Conservation (phyloP, 2,797 vertebrate genomes). For the Phalanger gymnotis region DNA sequence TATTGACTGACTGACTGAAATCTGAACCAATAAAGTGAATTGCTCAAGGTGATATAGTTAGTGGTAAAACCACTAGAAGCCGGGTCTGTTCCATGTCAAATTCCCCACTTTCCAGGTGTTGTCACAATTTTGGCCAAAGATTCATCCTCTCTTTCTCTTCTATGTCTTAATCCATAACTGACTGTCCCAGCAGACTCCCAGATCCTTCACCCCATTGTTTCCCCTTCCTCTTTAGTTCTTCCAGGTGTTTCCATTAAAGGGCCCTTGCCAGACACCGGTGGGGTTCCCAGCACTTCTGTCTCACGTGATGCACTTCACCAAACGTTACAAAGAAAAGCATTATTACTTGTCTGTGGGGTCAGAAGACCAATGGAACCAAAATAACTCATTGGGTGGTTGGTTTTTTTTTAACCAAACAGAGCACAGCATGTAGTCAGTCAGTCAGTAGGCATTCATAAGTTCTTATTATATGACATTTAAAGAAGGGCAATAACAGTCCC, state of each 20-base stretch:
- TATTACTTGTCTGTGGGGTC: neutral
- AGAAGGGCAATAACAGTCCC: neutral
- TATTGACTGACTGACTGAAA: neutral
- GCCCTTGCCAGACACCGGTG: neutral
- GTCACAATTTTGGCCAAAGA: neutral
- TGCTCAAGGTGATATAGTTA: neutral
- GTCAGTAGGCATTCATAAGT: neutral
- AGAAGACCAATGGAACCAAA: neutral
- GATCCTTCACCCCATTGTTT: neutral
- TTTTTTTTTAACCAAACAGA: neutral
- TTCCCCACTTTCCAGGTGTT: neutral
- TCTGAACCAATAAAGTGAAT: neutral
- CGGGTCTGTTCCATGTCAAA: neutral
- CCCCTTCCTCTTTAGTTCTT: neutral
- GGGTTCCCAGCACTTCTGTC: neutral
- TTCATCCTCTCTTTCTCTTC: neutral
- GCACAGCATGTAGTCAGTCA: neutral
- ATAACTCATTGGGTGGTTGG: neutral
- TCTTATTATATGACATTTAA: neutral
- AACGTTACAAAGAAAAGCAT: neutral
- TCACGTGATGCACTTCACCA: too few species aligned
- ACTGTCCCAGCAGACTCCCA: neutral
- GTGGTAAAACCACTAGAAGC: neutral
- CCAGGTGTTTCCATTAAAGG: neutral
- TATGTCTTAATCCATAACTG: neutral